These are phyloP conservation scores for Diuraphis noxia DNA, from an alignment of 1,140 invertebrate species.

Conservation along the genomic window DNA sequence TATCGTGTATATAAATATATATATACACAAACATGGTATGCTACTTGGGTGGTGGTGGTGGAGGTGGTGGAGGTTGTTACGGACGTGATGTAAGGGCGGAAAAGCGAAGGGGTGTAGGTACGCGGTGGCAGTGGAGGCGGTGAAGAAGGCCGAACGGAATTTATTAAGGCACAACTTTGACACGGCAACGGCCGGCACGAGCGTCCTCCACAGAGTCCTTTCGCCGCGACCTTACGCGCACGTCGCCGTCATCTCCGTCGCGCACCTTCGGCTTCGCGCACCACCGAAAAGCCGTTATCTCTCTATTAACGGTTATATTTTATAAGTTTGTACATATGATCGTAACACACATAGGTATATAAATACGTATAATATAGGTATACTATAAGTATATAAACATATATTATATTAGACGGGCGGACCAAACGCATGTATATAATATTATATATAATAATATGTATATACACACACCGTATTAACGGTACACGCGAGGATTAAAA, in stretches of 20 bases:
- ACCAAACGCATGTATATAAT: background rate
- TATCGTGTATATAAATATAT: background rate
- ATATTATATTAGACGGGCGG: background rate
- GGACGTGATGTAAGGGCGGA: background rate
- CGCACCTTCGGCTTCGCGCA: background rate
- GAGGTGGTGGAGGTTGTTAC: background rate
- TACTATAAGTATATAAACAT: background rate
- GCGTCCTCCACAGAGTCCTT: background rate
- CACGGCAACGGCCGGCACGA: background rate
- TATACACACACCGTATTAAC: background rate
- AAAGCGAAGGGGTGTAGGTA: background rate
- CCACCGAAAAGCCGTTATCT: background rate
- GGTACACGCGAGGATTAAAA: conserved; percentile 25
- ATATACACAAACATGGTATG: background rate
- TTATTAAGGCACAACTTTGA: background rate
- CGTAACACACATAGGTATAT: background rate
- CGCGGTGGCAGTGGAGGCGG: background rate
- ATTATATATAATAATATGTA: background rate
- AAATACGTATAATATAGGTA: background rate
- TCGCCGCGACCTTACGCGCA: background rate
- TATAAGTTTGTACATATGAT: background rate
- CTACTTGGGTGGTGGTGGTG: background rate
- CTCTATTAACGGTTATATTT: conserved; percentile 4
- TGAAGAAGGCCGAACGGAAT: background rate
- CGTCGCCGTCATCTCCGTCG: background rate